A percentile compares a stretch with the other conserved stretches of the same genome.
phyloP scores from a whole-genome alignment of 2,797 vertebrate genomes.

The Dipus sagitta region DNA sequence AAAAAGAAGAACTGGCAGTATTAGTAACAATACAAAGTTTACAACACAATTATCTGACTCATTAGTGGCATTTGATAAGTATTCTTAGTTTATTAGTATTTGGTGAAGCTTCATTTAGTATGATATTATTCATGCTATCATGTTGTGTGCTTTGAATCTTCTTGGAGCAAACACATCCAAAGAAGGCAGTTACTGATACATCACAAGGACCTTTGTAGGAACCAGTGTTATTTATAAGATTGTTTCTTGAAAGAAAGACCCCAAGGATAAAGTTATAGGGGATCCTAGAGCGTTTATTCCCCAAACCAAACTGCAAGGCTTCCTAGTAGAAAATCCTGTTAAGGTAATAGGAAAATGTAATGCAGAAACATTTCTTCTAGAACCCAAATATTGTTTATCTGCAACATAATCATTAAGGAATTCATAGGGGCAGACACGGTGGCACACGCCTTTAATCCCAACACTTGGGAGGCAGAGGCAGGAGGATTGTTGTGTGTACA shows the following conservation, averaged over 20 bases:
- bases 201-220: background rate
- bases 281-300: background rate
- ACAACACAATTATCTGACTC: background rate
- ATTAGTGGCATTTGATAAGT: background rate
- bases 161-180: background rate
- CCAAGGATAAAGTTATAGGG: background rate
- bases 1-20: background rate
- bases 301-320: background rate
- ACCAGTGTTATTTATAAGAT: background rate
- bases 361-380: background rate
- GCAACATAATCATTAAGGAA: conserved; percentile 23
- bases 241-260: background rate
- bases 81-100: background rate
- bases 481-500: too few species aligned
- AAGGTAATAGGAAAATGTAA: background rate
- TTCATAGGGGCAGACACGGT: background rate
- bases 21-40: background rate
- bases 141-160: background rate
- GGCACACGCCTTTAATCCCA: too few species aligned
- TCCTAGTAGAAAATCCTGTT: background rate
- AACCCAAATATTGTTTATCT: background rate
- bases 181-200: background rate
- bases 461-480: too few species aligned
- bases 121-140: background rate
- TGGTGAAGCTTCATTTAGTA: background rate